Conservation (phyloP, 2,113 vertebrate genomes). For the Cyphomyrus plagiostoma region DNA sequence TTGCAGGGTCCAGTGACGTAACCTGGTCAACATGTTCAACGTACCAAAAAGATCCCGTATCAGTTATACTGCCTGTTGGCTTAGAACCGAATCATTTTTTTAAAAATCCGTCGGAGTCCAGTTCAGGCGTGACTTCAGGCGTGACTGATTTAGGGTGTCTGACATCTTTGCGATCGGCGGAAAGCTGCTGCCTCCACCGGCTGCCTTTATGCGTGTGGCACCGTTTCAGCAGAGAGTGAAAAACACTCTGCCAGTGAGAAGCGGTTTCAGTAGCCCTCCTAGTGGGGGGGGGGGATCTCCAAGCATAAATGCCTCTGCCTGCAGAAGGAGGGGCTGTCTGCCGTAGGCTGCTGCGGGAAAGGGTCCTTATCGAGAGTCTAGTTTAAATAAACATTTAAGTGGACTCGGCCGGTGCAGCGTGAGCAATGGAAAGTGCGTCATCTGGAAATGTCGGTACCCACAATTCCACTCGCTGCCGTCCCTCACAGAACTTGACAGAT, state of each 20-base stretch:
- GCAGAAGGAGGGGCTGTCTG: neutral
- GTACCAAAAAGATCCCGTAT: neutral
- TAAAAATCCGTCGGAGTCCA: neutral
- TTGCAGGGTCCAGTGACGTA: neutral
- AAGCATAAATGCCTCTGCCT: neutral
- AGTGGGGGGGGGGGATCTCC: neutral
- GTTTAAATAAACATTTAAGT: slow-evolving; percentile 23
- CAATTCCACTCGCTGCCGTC: neutral
- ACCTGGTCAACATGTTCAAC: neutral
- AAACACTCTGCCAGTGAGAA: neutral
- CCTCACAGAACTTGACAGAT: neutral
- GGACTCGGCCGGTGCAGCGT: neutral
- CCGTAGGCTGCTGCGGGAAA: neutral
- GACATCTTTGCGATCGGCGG: neutral
- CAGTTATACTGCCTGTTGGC: neutral
- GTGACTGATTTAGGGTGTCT: neutral
- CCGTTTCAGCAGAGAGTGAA: neutral
- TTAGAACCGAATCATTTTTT: neutral
- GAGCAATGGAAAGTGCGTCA: neutral
- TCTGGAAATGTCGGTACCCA: neutral
- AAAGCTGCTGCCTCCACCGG: neutral
- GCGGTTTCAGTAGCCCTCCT: neutral
- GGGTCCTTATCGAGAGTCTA: neutral
- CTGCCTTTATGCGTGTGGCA: neutral
- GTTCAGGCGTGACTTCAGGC: neutral